Conservation (phyloP, 2,888 invertebrate species). For the Monochamus alternatus region DNA sequence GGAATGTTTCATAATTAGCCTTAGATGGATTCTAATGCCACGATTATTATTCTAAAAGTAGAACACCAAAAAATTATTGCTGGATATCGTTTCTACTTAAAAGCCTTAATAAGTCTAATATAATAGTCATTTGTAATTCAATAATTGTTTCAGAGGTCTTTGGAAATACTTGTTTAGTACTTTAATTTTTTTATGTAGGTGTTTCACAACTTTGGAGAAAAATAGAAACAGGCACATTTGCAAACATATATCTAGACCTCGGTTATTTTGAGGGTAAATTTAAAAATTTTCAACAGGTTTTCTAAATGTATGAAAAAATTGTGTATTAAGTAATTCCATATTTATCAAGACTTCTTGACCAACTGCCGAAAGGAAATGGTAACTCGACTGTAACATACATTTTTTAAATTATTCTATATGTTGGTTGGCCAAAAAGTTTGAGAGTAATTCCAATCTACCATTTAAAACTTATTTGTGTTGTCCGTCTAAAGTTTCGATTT, state of each 20-base stretch:
- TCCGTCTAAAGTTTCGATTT: constrained; percentile 16
- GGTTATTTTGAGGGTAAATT: constrained; percentile 18
- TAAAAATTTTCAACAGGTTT: constrained; percentile 19
- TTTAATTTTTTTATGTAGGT: constrained; percentile 5
- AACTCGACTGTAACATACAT: not conserved
- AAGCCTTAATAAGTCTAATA: constrained; percentile 13
- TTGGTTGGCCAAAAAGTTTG: constrained; percentile 13
- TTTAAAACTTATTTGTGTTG: constrained; percentile 21
- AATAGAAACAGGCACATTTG: constrained; percentile 24
- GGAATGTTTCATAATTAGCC: constrained; percentile 20
- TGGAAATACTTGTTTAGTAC: constrained; percentile 11
- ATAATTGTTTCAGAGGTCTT: constrained; percentile 12
- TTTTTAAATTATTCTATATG: not conserved
- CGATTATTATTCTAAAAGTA: constrained; percentile 32
- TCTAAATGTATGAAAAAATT: constrained; percentile 15
- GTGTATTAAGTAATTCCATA: constrained; percentile 18
- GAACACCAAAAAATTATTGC: constrained; percentile 31
- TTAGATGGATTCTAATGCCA: constrained; percentile 25
- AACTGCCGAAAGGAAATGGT: not conserved
- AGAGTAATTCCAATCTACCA: constrained; percentile 16
- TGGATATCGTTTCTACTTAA: constrained; percentile 24
- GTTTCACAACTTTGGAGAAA: not conserved
- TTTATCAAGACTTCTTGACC: constrained; percentile 5
- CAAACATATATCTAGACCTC: constrained; percentile 18
- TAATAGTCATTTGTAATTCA: no score